Evolutionary conservation across 2,113 vertebrate genomes (phyloP), one percentile per base, ranked within the genome.

Genomic region (Corythoichthys intestinalis): DNA sequence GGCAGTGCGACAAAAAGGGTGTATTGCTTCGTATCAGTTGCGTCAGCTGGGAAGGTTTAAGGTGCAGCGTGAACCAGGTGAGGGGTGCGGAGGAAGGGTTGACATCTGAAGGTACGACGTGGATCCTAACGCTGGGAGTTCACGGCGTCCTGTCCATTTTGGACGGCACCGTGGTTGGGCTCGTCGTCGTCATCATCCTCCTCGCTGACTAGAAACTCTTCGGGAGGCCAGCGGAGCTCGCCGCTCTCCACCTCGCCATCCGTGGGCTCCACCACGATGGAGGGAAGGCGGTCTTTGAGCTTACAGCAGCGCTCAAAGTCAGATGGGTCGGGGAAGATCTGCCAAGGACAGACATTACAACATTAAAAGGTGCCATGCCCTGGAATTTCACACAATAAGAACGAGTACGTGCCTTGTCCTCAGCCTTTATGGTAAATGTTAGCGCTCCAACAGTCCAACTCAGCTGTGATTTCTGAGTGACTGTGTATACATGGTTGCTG

Each of bases 261-360:
- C 0, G 96, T 98, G 0, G 94, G 95, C 75, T 98, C 96, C 71
- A 98, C 97, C 81, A 98, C 97, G 0, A 98, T 98, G 60, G 96
- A 98, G 3, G 97, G 96, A 64, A 98, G 93, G 0, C 96, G 94
- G 87, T 98, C 96, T 88, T 99, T 98, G 81, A 98, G 93, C 69
- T 97, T 98, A 80, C 96, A 98, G 93, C 94, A 97, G 2, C 95
- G 93, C 66, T 99, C 97, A 0, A 96, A 98, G 83, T 98, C 97
- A 0, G 96, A 96, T 0, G 97, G 96, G 78, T 98, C 97, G 0
- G 97, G 97, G 73, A 99, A 99, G 86, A 99, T 99, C 97, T 99
- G 86, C 15, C 20, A 47, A 66, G 28, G 46, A 65, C 54, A 73
- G 12, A 74, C 49, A 35, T 28, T 28, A 14, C 59, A 44, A 44